Evolutionary conservation across 1,140 invertebrate genomes (phyloP).

Genomic region (Laodelphax striatellus): DNA sequence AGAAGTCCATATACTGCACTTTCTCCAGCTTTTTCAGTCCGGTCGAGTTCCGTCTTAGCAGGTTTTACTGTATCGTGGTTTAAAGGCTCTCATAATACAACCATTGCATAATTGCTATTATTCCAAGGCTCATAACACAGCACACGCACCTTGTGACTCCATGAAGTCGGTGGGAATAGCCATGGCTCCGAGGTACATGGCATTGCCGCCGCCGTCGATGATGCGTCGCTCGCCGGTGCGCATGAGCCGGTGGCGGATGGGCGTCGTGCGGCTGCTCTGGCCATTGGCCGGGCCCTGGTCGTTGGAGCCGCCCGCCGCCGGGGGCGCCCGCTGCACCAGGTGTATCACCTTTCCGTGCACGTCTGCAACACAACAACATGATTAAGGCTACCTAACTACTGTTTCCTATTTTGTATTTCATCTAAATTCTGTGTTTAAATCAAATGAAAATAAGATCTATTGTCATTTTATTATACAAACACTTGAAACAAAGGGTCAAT

Average conservation of each 20-base stretch:
- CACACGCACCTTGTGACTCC: slow-evolving; percentile 34
- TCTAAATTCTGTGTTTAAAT: too few relatives aligned
- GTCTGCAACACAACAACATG: slow-evolving; percentile 41
- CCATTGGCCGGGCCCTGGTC: not conserved
- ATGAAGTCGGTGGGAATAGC: slow-evolving; percentile 43
- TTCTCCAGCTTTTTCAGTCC: too few relatives aligned
- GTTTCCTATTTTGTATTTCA: too few relatives aligned
- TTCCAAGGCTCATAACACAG: too few relatives aligned
- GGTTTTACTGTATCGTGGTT: too few relatives aligned
- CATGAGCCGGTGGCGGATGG: not conserved
- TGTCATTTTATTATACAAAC: too few relatives aligned
- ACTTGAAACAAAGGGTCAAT: too few relatives aligned
- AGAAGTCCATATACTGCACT: too few relatives aligned
- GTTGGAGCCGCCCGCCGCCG: slow-evolving; percentile 8
- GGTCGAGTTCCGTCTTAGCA: too few relatives aligned
- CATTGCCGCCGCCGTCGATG: slow-evolving; percentile 34
- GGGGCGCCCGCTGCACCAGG: slow-evolving; percentile 76
- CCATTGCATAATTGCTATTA: too few relatives aligned
- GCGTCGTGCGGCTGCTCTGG: not conserved
- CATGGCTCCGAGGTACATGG: slow-evolving; percentile 52
- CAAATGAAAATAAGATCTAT: too few relatives aligned
- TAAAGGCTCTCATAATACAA: too few relatives aligned
- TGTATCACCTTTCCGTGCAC: slow-evolving; percentile 87
- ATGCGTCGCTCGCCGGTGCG: not conserved
- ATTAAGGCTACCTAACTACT: not conserved